A percentile compares a stretch with the other conserved stretches of the same genome.
phyloP scores from a whole-genome alignment of 2,888 invertebrate genomes.

The Cheilosia variabilis region DNA sequence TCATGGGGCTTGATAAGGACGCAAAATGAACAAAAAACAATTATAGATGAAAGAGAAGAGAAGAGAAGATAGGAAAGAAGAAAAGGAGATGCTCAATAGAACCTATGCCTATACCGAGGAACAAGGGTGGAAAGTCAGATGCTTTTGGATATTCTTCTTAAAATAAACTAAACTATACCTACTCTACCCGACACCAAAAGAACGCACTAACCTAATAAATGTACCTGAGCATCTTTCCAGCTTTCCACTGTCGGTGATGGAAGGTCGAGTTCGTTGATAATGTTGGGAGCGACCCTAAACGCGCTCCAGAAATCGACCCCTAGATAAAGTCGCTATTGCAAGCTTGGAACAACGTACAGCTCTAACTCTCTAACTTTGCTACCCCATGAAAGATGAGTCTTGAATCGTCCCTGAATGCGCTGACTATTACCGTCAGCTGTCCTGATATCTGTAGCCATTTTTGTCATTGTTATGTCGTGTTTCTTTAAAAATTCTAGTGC shows the following conservation, averaged over 20 bases:
- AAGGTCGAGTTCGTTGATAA: slow-evolving; percentile 1
- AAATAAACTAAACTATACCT: no score
- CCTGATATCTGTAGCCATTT: slow-evolving; percentile 7
- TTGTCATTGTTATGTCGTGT: slow-evolving; percentile 6
- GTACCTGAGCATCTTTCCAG: no score
- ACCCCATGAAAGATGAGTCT: slow-evolving; percentile 1
- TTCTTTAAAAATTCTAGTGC: slow-evolving; percentile 2
- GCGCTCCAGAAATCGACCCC: slow-evolving; percentile 16
- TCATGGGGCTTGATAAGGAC: not conserved
- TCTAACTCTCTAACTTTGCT: not conserved
- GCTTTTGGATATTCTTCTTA: no score
- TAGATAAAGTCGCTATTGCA: slow-evolving; percentile 11
- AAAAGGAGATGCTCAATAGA: no score
- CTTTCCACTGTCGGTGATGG: not conserved
- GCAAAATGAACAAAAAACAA: no score
- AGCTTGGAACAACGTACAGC: slow-evolving; percentile 17
- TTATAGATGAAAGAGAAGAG: no score
- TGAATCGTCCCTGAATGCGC: slow-evolving; percentile 13
- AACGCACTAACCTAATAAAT: no score
- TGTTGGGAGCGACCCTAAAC: slow-evolving; percentile 5
- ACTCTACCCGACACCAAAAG: no score
- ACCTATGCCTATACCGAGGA: no score
- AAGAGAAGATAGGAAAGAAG: no score
- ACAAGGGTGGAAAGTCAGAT: no score
- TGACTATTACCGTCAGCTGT: slow-evolving; percentile 21